These are phyloP conservation scores for Silurus meridionalis DNA, from an alignment of 2,113 vertebrate genomes.

Conservation along the genomic window DNA sequence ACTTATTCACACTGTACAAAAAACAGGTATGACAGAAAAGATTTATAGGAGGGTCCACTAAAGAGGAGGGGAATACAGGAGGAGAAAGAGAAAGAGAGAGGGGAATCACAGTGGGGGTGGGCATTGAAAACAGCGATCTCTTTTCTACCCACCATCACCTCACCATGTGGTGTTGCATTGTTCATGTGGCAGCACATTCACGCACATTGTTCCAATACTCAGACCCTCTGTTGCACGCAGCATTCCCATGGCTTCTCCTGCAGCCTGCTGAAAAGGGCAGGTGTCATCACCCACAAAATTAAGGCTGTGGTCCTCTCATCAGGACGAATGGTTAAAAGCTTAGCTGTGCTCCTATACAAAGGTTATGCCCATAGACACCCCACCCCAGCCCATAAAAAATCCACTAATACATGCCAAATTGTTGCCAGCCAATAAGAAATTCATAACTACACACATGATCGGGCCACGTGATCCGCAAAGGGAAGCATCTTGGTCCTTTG, in stretches of 20 bases:
- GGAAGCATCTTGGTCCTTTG: constrained; percentile 62
- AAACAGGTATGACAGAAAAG: constrained; percentile 30
- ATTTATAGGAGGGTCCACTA: constrained; percentile 20
- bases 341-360: constrained; percentile 41
- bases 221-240: constrained; percentile 42
- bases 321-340: constrained; percentile 23
- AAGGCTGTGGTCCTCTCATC: constrained; percentile 34
- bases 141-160: constrained; percentile 42
- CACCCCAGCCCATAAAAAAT: constrained; percentile 18
- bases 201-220: constrained; percentile 47
- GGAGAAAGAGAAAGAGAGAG: not conserved
- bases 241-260: constrained; percentile 50
- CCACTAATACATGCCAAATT: constrained; percentile 45
- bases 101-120: constrained; percentile 38
- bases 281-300: constrained; percentile 53
- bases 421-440: constrained; percentile 61
- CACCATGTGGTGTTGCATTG: constrained; percentile 51
- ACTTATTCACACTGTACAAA: constrained; percentile 14
- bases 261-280: constrained; percentile 48
- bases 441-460: constrained; percentile 63
- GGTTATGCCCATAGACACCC: constrained; percentile 31
- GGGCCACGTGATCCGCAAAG: constrained; percentile 67
- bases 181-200: constrained; percentile 49
- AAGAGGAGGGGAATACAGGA: constrained; percentile 15
- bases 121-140: constrained; percentile 42